Conservation (phyloP, 2,797 vertebrate genomes). For the Distichodus sexfasciatus region DNA sequence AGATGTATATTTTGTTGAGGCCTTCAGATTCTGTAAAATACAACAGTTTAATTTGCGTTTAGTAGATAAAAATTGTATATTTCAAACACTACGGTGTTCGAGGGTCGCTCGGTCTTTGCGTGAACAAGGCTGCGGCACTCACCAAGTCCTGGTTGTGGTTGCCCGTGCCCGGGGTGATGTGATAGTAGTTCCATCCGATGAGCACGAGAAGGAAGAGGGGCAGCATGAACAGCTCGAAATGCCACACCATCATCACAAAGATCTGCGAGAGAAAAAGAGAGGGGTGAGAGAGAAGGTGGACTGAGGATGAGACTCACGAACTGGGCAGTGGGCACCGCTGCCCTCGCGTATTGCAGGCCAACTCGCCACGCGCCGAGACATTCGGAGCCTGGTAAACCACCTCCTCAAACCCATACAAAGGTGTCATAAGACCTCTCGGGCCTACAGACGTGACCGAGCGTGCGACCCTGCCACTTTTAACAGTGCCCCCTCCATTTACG, state of each 20-base stretch:
- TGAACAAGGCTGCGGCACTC: slow-evolving; percentile 63
- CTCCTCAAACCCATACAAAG: slow-evolving; percentile 59
- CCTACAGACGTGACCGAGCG: slow-evolving; percentile 48
- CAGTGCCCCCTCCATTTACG: too few relatives aligned
- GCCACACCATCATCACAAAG: slow-evolving; percentile 89
- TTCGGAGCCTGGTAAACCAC: slow-evolving; percentile 7
- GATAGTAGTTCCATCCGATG: slow-evolving; percentile 87
- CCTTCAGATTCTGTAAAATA: too few relatives aligned
- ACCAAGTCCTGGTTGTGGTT: slow-evolving; percentile 84
- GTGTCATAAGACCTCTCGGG: slow-evolving; percentile 58
- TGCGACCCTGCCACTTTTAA: too few relatives aligned
- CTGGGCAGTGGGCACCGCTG: slow-evolving; percentile 49
- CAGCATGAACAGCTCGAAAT: slow-evolving; percentile 94
- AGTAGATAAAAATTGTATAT: not conserved
- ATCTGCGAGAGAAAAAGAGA: slow-evolving; percentile 74
- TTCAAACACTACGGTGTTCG: not conserved
- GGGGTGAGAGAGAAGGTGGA: slow-evolving; percentile 16
- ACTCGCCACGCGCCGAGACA: slow-evolving; percentile 19
- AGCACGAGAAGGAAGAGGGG: slow-evolving; percentile 89
- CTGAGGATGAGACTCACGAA: slow-evolving; percentile 27
- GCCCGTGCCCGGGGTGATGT: slow-evolving; percentile 72
- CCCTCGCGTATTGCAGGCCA: slow-evolving; percentile 19
- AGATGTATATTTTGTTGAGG: too few relatives aligned
- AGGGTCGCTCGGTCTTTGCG: slow-evolving; percentile 18
- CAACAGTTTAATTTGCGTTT: too few relatives aligned